Base-by-base conservation (phyloP, 2,797 vertebrate genomes). In the Poeciliopsis gracilis region DNA sequence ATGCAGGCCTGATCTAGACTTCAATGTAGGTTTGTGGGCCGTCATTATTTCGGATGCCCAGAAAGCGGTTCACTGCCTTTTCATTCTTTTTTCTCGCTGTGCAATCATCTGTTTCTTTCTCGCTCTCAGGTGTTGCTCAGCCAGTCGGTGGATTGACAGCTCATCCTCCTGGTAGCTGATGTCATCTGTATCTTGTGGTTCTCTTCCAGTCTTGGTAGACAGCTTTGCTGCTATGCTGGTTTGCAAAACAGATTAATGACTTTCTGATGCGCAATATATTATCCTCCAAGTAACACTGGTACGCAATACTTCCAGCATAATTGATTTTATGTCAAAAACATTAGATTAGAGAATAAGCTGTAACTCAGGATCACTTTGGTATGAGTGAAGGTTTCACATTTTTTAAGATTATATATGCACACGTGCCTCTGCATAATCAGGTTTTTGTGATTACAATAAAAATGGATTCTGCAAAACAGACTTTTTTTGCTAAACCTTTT, bases 1-100 rank as follows among this genome's bases (percentile, higher is more conserved):
- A 84, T 45, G 67, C 81, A 47, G 61, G 75, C 80, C 82, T 85
- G 84, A 89, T 88, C 74, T 73, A 76, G 88, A 82, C 74, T 38
- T 77, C 78, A 88, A 83, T 89, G 82, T 91, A 82, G 84, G 90
- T 92, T 88, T 93, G 81, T 87, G 86, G 86, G 85, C 82, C 76
- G 55, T 90, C 90, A 91, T 93, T 90, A 90, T 84, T 77, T 57
- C 0, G 51, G 53, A 70, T 66, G 76, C 61, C 85, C 72, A 75
- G 76, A 53, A 77, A 69, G 77, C 41, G 33, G 72, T 76, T 55
- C 47, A 46, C 57, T 78, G 79, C 73, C 57, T 83, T 72, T 51
- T 82, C 75, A 79, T 78, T 78, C 78, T 25, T 78, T 80, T 78
- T 28, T 78, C 72, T 77, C 69, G 15, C 30, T 81, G 78, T 86